Percentiles rank a stretch among this genome's conserved stretches.
phyloP scores from a whole-genome alignment of 2,888 invertebrate species.

The Brachyopa scutellaris region DNA sequence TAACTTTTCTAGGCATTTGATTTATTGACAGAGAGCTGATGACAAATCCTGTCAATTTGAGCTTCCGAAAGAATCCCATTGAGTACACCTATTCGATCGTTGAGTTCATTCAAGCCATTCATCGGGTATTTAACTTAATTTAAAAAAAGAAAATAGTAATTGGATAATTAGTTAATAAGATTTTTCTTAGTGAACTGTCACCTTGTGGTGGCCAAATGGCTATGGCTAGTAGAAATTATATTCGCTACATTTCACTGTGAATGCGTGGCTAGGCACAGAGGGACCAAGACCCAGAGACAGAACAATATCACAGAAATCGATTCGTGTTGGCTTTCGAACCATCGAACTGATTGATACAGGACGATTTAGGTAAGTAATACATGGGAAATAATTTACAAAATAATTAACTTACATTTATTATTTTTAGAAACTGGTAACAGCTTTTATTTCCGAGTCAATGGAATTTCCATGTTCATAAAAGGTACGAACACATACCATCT shows the following conservation, averaged over 20 bases:
- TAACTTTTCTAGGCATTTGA: background rate
- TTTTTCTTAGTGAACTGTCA: constrained; percentile 81
- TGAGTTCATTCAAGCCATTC: constrained; percentile 77
- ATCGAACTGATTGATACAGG: constrained; percentile 92
- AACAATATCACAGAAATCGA: constrained; percentile 82
- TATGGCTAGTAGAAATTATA: constrained; percentile 92
- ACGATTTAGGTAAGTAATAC: constrained; percentile 81
- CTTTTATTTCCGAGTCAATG: constrained; percentile 95
- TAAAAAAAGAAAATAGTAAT: too few relatives aligned
- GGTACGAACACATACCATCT: constrained; percentile 96
- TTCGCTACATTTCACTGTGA: constrained; percentile 83
- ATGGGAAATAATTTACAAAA: too few relatives aligned
- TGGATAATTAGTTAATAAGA: background rate
- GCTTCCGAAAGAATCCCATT: constrained; percentile 74
- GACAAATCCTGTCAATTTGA: constrained; percentile 75
- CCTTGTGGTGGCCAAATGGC: constrained; percentile 98
- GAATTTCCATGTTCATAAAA: constrained; percentile 94
- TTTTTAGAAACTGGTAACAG: constrained; percentile 84
- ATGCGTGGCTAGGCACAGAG: constrained; percentile 77
- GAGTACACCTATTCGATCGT: constrained; percentile 77
- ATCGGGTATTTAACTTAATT: too few relatives aligned
- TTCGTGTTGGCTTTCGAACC: constrained; percentile 92
- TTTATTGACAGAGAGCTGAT: constrained; percentile 78
- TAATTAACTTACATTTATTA: constrained; percentile 57
- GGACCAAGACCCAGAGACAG: constrained; percentile 76